Base-by-base conservation (phyloP, 2,113 vertebrate species). In the Delphinapterus leucas region DNA sequence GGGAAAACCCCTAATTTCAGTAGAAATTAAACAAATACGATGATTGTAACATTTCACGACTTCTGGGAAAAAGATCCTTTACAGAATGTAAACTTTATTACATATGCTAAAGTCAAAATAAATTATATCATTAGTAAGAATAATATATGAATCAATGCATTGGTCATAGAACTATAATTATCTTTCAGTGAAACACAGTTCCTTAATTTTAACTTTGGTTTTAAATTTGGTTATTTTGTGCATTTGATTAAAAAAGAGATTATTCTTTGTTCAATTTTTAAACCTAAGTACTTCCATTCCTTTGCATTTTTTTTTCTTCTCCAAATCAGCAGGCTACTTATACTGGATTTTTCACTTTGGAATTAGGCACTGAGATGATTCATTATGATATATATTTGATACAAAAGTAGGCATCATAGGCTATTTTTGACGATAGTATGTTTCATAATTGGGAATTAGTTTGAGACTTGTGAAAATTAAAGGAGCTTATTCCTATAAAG, bases 381-480 rank as follows among this genome's bases (percentile, higher is more conserved):
- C 38, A 86, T 86, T 86, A 85, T 55, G 55, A 47, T 73, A 85
- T 38, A 26, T 73, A 60, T 80, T 88, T 95, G 73, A 58, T 65
- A 80, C 12, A 90, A 74, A 92, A 84, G 20, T 41, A 65, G 33
- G 11, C 58, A 92, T n/a, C 9, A 53, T 82, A 74, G 58, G 23
- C 5, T 90, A 63, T 44, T 90, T 44, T 90, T 44, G 28, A 87
- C 55, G 20, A 87, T 23, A 76, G 26, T 49, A 53, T 53, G 23
- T 67, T 79, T 88, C 28, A 44, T 44, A 94, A 49, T 76, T 90
- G 47, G 28, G 60, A 79, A n/a, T 79, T 85, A 89, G 49, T 33
- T 85, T 85, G 21, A 76, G 38, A 86, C 23, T 31, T 81, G 49
- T 82, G n/a, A 81, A 95, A 93, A 86, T 82, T 86, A 89, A 90